Evolutionary conservation across 2,797 vertebrate genomes (phyloP).

Genomic region (Phaenicophaeus curvirostris): DNA sequence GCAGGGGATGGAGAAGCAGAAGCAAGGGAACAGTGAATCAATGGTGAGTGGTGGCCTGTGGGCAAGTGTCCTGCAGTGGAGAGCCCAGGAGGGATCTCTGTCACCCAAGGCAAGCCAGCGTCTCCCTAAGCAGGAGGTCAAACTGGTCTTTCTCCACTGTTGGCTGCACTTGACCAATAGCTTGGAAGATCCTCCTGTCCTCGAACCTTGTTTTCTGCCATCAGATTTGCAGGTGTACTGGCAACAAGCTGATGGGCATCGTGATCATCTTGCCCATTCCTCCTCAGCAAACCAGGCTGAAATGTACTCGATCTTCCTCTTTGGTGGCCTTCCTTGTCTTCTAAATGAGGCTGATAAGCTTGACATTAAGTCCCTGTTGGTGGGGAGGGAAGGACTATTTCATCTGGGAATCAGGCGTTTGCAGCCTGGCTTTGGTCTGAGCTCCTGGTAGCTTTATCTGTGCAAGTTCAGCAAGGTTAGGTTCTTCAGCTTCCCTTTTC

Average conservation of each 20-base stretch:
- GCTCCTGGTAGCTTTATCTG: not conserved
- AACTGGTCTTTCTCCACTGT: not conserved
- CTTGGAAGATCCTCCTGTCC: not conserved
- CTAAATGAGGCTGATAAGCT: not conserved
- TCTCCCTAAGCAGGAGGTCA: not conserved
- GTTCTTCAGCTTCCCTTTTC: conserved; percentile 39
- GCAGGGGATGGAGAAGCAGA: not conserved
- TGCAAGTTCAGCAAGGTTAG: conserved; percentile 34
- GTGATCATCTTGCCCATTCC: not conserved
- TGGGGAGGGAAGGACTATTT: not conserved
- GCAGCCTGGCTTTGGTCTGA: not conserved
- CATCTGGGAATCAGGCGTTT: not conserved
- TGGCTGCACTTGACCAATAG: not conserved
- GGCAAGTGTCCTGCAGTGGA: not conserved
- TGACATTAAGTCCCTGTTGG: accelerated
- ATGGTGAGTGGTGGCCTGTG: not conserved
- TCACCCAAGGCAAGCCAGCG: not conserved
- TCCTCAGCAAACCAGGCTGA: conserved; percentile 4
- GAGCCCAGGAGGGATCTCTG: not conserved
- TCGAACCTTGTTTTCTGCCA: not conserved
- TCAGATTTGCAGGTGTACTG: not conserved
- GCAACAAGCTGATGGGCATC: not conserved
- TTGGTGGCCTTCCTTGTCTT: not conserved
- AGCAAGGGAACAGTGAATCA: not conserved
- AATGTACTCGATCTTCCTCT: not conserved